These are phyloP conservation scores for Echinometra lucunter DNA, from an alignment of 53 echinoderm and acorn worm genomes.

Conservation along the genomic window DNA sequence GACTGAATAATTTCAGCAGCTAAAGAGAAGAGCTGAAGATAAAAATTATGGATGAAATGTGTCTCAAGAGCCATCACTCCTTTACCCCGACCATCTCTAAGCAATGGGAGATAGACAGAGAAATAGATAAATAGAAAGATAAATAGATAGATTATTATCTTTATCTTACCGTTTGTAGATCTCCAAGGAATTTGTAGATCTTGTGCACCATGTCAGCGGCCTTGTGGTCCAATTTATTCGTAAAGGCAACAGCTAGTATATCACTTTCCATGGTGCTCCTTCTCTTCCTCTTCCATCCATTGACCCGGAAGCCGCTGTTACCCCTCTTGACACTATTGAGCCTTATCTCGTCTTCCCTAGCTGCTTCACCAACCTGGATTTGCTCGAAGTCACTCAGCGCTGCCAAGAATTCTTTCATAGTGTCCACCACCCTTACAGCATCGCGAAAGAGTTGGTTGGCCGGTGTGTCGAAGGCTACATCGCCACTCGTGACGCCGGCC, in stretches of 20 bases:
- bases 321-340: conserved; percentile 82
- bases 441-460: conserved; percentile 76
- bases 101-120: too few relatives aligned
- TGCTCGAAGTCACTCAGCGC: conserved; percentile 82
- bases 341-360: conserved; percentile 82
- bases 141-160: background rate
- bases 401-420: conserved; percentile 82
- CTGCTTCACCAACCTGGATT: conserved; percentile 76
- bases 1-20: too few relatives aligned
- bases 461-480: conserved; percentile 31
- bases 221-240: conserved; percentile 81
- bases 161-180: conserved; percentile 86
- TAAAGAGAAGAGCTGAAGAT: too few relatives aligned
- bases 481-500: background rate
- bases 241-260: conserved; percentile 81
- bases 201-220: conserved; percentile 79
- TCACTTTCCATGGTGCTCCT: conserved; percentile 89
- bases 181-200: conserved; percentile 86
- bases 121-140: background rate
- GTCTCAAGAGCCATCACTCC: too few relatives aligned
- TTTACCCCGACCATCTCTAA: too few relatives aligned
- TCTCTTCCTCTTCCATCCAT: conserved; percentile 84
- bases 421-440: conserved; percentile 81
- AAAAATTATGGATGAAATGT: too few relatives aligned
- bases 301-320: conserved; percentile 80